These are phyloP conservation scores for Balanococcus diminutus DNA, from an alignment of 2,888 invertebrate genomes.

Conservation along the genomic window DNA sequence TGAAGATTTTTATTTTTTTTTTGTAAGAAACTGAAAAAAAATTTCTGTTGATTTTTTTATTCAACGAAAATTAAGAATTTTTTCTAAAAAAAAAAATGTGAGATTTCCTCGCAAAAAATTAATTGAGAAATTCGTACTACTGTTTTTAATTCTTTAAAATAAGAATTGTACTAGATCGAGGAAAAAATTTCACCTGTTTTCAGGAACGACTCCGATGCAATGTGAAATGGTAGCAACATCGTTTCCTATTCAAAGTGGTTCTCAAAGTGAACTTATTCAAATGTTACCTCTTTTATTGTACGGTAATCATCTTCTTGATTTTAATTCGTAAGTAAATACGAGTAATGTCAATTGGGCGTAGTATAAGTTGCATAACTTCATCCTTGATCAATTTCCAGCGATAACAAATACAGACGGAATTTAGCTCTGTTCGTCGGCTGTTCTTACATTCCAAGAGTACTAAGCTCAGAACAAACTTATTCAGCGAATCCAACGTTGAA, in stretches of 20 bases:
- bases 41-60: too few relatives aligned
- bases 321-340: not conserved
- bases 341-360: not conserved
- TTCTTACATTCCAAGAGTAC: not conserved
- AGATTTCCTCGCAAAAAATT: too few relatives aligned
- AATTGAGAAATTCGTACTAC: too few relatives aligned
- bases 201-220: not conserved
- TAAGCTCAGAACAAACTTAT: not conserved
- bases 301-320: not conserved
- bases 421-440: not conserved
- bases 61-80: too few relatives aligned
- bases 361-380: not conserved
- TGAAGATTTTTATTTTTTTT: too few relatives aligned
- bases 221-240: conserved; percentile 27
- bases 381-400: not conserved
- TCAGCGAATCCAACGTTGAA: not conserved
- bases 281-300: not conserved
- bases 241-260: not conserved
- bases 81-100: too few relatives aligned
- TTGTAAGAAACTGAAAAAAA: too few relatives aligned
- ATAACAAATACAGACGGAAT: not conserved
- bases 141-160: not conserved
- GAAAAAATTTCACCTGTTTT: not conserved
- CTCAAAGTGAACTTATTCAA: not conserved
- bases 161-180: not conserved